Evolutionary conservation across 1,140 invertebrate genomes (phyloP).

Genomic region (Drosophila micromelanica): DNA sequence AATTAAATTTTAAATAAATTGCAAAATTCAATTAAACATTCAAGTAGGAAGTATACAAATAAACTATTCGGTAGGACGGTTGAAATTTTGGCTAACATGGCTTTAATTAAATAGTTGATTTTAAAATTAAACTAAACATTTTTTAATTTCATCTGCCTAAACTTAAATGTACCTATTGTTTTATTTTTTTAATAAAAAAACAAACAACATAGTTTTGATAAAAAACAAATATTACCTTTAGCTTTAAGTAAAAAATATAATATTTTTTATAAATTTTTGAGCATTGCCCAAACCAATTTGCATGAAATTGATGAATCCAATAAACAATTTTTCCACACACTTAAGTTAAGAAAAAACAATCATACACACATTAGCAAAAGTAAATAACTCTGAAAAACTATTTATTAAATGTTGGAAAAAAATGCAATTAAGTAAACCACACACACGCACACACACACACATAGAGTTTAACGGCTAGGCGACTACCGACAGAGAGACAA

Average conservation of each 20-base stretch:
- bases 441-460: constrained; percentile 19
- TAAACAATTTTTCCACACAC: constrained; percentile 4
- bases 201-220: no score
- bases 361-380: constrained; percentile 32
- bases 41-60: constrained; percentile 32
- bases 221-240: no score
- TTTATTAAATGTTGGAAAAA: constrained; percentile 58
- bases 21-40: constrained; percentile 20
- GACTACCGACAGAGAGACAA: constrained; percentile 49
- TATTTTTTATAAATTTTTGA: no score
- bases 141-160: no score
- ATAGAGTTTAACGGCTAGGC: constrained; percentile 34
- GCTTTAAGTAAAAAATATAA: no score
- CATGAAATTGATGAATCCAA: not conserved
- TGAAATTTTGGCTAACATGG: not conserved
- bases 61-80: not conserved
- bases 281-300: constrained; percentile 4
- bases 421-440: constrained; percentile 45
- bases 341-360: constrained; percentile 18
- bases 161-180: no score
- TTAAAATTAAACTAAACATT: no score
- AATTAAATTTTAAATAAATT: constrained; percentile 23
- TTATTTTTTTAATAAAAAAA: no score
- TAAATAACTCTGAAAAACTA: constrained; percentile 53
- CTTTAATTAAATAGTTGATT: not conserved